Base-by-base conservation (phyloP, 1,140 invertebrate genomes). In the Periplaneta americana region DNA sequence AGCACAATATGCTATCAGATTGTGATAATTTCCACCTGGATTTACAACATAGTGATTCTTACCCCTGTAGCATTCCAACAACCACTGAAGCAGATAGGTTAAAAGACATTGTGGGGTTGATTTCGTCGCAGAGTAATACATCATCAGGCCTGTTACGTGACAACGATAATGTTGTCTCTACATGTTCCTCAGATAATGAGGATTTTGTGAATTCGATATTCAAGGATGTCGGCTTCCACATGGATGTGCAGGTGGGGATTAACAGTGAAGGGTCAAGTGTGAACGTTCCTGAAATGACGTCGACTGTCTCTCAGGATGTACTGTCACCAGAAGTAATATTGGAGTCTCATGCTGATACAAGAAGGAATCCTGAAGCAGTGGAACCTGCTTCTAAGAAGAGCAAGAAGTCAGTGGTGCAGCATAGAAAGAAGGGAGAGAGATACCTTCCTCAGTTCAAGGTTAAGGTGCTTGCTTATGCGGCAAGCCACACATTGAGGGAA, bases 371-470 rank as follows among this genome's bases (percentile, higher is more conserved):
- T 66, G 48, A 2, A 1, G 22, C n/a, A 66, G 2, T 78, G 22
- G 17, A 22, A 22, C 28, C 22, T n/a, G 28, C 6, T n/a, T n/a
- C 48, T n/a, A 83, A 75, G 80, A 82, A 75, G 31, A 80, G 17
- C 28, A 66, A 75, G 78, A 81, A 34, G 18, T 31, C 74, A n/a
- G 34, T 28, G 22, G 37, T 28, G 34, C 32, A 82, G 11, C 82
- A 77, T 28, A 39, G 78, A 17, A 82, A 82, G 48, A 82, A 82
- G 34, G 82, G 83, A 8, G 83, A 85, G 80, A 75, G 84, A 74
- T 85, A 85, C 82, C 80, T 85, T 32, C 84, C 85, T 10, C 83
- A 84, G 13, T 85, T 85, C 80, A 85, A 85, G 75, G 75, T 82
- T 17, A 84, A 84, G 83, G 85, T 85, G 10, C 80, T 83, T 2